Evolutionary conservation across 2,113 vertebrate genomes (phyloP).

Genomic region (Prionailurus bengalensis): DNA sequence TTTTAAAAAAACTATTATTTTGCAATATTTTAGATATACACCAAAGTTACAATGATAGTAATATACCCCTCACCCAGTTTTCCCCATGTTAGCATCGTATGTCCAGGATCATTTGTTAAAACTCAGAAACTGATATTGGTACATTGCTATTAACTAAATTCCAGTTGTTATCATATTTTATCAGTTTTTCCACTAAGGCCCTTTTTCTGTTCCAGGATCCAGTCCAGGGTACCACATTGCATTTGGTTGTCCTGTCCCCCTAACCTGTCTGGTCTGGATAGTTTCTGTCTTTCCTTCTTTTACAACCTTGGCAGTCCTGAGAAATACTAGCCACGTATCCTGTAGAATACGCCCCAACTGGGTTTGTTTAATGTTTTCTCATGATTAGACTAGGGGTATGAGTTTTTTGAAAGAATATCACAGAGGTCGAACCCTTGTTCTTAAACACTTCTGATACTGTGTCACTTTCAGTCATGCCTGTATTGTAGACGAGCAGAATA

Average conservation of each 20-base stretch:
- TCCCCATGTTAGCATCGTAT: background rate
- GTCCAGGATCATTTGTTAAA: background rate
- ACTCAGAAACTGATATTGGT: background rate
- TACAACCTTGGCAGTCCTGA: background rate
- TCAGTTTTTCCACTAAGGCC: background rate
- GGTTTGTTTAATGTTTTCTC: background rate
- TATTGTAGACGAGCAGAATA: background rate
- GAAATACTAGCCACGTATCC: background rate
- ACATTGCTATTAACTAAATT: background rate
- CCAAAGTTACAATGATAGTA: background rate
- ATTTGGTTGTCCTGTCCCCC: background rate
- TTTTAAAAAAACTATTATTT: background rate
- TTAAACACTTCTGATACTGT: background rate
- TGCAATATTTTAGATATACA: background rate
- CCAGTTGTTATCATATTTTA: background rate
- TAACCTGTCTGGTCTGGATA: background rate
- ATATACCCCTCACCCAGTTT: background rate
- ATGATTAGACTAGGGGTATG: background rate
- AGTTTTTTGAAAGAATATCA: background rate
- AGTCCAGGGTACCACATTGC: background rate
- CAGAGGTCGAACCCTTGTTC: background rate
- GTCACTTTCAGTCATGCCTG: background rate
- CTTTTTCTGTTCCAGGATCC: background rate
- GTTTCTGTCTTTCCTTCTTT: background rate
- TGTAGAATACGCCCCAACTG: background rate